Base-by-base conservation (phyloP, 2,113 vertebrate species). In the Morone chrysops region DNA sequence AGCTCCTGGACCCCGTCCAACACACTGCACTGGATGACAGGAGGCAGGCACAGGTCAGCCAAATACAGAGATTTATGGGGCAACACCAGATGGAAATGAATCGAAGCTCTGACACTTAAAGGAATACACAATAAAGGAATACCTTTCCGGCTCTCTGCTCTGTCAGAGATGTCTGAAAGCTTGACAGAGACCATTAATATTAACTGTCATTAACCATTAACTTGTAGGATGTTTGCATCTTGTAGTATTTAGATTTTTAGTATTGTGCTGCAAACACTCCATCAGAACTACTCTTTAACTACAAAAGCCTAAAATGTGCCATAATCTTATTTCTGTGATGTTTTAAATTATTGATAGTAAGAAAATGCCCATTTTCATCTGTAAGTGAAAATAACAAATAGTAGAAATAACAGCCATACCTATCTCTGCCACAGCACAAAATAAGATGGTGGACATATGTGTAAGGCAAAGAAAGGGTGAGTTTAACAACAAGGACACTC, bases 71-170 rank as follows among this genome's bases (percentile, higher is more conserved):
- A 90, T 90, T 89, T 86, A 61, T 31, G 81, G 81, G 84, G 75
- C 84, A 72, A 87, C 89, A 93, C 67, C 92, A 94, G 92, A 93
- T 92, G 90, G 91, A 75, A 83, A 63, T 66, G 74, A 89, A 80
- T 86, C 78, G 62, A 79, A 84, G 69, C 53, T 47, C 17, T 57
- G 56, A 53, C 84, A 81, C 80, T 73, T 78, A 11, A 62, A 75
- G 31, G 31, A 31, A 31, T 31, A 31, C 31, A 31, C 31, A 65
- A 83, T 78, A 81, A 80, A 82, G 43, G 31, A 78, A 68, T 56
- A 67, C 70, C 22, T 77, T 68, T 48, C 47, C n/a, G 31, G 50
- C 67, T 65, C 7, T 25, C 45, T 68, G 25, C 6, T 66, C 54
- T 22, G 36, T 50, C 20, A 0, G 57, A 78, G 41, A 5, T 4